Evolutionary conservation across 2,113 vertebrate species (phyloP).

Genomic region (Rhodinocichla rosea): DNA sequence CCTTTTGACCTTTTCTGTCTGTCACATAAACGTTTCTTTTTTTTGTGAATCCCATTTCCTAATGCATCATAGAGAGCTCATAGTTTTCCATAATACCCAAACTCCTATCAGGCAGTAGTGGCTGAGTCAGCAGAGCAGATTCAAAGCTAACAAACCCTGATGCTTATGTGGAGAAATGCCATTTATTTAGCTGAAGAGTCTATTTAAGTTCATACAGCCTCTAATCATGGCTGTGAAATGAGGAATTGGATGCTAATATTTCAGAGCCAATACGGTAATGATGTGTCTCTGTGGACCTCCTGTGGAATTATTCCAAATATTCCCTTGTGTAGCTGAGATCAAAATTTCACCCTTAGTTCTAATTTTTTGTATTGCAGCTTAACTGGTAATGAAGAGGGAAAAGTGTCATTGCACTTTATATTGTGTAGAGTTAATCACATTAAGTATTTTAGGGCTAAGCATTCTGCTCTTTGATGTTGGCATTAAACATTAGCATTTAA

Average conservation of each 20-base stretch:
- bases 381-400: constrained; percentile 2
- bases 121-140: constrained; percentile 5
- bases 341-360: constrained; percentile 32
- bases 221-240: constrained; percentile 50
- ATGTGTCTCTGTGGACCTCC: constrained; percentile 24
- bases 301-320: constrained; percentile 37
- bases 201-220: constrained; percentile 34
- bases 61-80: background rate
- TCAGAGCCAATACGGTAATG: constrained; percentile 34
- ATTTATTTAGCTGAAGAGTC: background rate
- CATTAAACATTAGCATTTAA: constrained; percentile 43
- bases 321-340: constrained; percentile 18
- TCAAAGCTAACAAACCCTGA: background rate
- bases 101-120: background rate
- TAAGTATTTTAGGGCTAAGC: background rate
- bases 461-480: background rate
- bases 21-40: background rate
- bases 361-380: background rate
- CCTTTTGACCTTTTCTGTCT: background rate
- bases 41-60: background rate
- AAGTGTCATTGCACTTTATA: constrained; percentile 2
- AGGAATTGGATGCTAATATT: constrained; percentile 43
- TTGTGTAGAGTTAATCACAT: constrained; percentile 16
- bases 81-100: background rate
- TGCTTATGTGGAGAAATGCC: constrained; percentile 2